Evolutionary conservation across 2,888 invertebrate genomes (phyloP).

Genomic region (Drosophila parthenogenetica): DNA sequence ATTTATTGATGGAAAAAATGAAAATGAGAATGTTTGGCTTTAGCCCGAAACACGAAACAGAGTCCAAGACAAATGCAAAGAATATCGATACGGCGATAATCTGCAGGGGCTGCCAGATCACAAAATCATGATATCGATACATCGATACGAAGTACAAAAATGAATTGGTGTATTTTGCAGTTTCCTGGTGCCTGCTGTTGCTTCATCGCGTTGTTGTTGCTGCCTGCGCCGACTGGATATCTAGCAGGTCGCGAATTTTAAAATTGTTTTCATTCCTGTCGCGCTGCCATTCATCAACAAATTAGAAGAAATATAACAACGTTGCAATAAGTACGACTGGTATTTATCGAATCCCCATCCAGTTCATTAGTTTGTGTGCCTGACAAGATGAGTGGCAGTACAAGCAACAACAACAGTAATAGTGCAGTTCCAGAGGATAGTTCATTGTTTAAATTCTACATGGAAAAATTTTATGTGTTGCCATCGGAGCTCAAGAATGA

Average conservation of each 20-base stretch:
- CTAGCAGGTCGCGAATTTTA: slow-evolving; percentile 58
- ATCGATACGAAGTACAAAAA: slow-evolving; percentile 29
- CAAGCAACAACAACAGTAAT: slow-evolving; percentile 21
- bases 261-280: slow-evolving; percentile 37
- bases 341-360: slow-evolving; percentile 28
- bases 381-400: slow-evolving; percentile 47
- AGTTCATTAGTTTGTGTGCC: slow-evolving; percentile 24
- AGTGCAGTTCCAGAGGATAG: slow-evolving; percentile 32
- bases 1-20: slow-evolving; percentile 55
- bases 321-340: slow-evolving; percentile 1
- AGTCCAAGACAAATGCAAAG: slow-evolving; percentile 35
- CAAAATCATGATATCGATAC: slow-evolving; percentile 32
- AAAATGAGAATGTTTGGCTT: slow-evolving; percentile 69
- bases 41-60: slow-evolving; percentile 59
- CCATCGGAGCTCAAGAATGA: slow-evolving; percentile 83
- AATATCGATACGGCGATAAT: slow-evolving; percentile 48
- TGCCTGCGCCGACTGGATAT: slow-evolving; percentile 46
- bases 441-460: slow-evolving; percentile 67
- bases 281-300: slow-evolving; percentile 16
- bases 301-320: slow-evolving; percentile 5
- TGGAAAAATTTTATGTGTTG: slow-evolving; percentile 78
- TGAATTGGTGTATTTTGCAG: slow-evolving; percentile 53
- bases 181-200: slow-evolving; percentile 60
- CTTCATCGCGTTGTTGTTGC: slow-evolving; percentile 56
- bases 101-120: slow-evolving; percentile 21